Conservation (phyloP, 2,113 vertebrate genomes). For the Heliornis fulica region DNA sequence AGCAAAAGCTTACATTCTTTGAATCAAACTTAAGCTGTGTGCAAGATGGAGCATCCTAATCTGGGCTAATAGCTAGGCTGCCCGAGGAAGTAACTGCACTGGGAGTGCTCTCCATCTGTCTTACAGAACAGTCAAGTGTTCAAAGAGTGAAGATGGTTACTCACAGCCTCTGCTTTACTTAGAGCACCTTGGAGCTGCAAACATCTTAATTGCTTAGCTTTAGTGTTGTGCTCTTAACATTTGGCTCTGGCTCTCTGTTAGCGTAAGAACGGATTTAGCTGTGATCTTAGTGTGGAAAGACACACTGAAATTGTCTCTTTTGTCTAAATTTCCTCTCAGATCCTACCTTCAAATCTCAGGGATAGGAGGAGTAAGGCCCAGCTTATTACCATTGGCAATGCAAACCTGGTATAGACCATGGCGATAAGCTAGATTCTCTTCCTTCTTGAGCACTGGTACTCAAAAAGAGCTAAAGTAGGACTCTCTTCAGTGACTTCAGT, state of each 20-base stretch:
- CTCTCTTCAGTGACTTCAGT: neutral
- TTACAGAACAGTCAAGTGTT: neutral
- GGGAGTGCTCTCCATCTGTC: neutral
- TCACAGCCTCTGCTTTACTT: neutral
- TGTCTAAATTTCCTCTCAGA: neutral
- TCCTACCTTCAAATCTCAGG: neutral
- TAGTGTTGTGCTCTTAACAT: neutral
- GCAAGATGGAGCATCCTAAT: neutral
- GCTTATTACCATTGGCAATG: neutral
- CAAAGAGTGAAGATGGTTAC: neutral
- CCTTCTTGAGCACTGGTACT: neutral
- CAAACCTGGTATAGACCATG: neutral
- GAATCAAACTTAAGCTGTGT: neutral
- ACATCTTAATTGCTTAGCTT: neutral
- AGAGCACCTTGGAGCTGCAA: neutral
- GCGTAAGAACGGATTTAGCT: neutral
- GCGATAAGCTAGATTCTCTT: neutral
- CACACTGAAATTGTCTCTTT: neutral
- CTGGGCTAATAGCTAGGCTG: neutral
- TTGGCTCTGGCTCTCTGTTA: neutral
- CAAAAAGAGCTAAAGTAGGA: neutral
- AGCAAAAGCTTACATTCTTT: neutral
- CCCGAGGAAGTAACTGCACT: neutral
- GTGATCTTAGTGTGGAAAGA: neutral
- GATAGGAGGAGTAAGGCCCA: neutral